Evolutionary conservation across 2,113 vertebrate species (phyloP).

Genomic region (Romanogobio albipinnatus): DNA sequence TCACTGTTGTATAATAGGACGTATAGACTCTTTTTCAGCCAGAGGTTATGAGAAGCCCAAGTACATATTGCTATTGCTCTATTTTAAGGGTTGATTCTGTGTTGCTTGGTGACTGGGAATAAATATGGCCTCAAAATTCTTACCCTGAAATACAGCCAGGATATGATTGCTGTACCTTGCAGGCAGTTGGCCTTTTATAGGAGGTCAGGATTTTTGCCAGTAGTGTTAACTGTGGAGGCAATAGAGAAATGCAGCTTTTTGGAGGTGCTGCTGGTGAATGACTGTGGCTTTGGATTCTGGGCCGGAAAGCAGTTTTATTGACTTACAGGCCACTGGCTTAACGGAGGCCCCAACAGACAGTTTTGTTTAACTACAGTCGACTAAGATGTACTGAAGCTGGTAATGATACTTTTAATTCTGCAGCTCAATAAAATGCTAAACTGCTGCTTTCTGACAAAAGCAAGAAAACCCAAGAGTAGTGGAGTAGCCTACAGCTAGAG

Average conservation of each 20-base stretch:
- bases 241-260: slow-evolving; percentile 26
- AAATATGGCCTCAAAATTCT: slow-evolving; percentile 20
- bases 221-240: slow-evolving; percentile 13
- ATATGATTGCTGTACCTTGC: slow-evolving; percentile 44
- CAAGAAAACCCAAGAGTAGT: not conserved
- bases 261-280: slow-evolving; percentile 10
- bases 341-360: slow-evolving; percentile 6
- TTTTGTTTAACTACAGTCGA: slow-evolving; percentile 16
- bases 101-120: slow-evolving; percentile 16
- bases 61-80: slow-evolving; percentile 6
- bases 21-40: not conserved
- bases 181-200: slow-evolving; percentile 48
- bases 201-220: slow-evolving; percentile 18
- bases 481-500: slow-evolving; percentile 5
- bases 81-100: slow-evolving; percentile 15
- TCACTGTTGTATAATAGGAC: not conserved
- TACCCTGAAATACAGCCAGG: slow-evolving; percentile 36
- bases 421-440: slow-evolving; percentile 30
- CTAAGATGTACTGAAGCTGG: not conserved
- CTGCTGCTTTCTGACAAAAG: not conserved
- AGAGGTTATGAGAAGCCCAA: not conserved
- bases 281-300: slow-evolving; percentile 4
- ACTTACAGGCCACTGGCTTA: not conserved
- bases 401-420: not conserved
- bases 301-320: slow-evolving; percentile 13